Evolutionary conservation across 2,797 vertebrate genomes (phyloP).

Genomic region (Pangasius macronema): DNA sequence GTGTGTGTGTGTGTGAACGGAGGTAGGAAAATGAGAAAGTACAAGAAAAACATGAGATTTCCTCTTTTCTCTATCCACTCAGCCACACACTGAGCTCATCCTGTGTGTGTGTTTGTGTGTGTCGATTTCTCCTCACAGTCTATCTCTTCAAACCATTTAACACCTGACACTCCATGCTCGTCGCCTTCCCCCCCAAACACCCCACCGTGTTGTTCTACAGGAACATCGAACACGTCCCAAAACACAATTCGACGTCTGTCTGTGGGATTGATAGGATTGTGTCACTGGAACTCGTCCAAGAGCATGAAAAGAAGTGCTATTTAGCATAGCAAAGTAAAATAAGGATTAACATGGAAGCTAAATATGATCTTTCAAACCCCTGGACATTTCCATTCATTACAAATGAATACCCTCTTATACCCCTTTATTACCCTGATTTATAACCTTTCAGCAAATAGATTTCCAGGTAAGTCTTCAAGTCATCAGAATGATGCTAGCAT

Average conservation of each 20-base stretch:
- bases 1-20: conserved; percentile 13
- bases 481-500: not conserved
- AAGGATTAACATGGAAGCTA: not conserved
- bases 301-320: not conserved
- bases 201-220: conserved; percentile 21
- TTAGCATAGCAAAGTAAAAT: not conserved
- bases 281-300: not conserved
- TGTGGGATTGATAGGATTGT: not conserved
- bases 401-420: not conserved
- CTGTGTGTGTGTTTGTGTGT: conserved; percentile 43
- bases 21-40: conserved; percentile 38
- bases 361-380: not conserved
- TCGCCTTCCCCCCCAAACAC: conserved; percentile 1
- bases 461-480: not conserved
- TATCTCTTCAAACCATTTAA: conserved; percentile 44
- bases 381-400: not conserved
- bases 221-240: not conserved
- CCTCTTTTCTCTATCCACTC: conserved; percentile 16
- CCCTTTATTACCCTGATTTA: not conserved
- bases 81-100: conserved; percentile 41
- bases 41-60: conserved; percentile 28
- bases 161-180: not conserved
- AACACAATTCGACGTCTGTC: not conserved
- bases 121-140: conserved; percentile 26
- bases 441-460: not conserved